Base-by-base conservation (phyloP, 2,888 invertebrate species). In the Patella caerulea region DNA sequence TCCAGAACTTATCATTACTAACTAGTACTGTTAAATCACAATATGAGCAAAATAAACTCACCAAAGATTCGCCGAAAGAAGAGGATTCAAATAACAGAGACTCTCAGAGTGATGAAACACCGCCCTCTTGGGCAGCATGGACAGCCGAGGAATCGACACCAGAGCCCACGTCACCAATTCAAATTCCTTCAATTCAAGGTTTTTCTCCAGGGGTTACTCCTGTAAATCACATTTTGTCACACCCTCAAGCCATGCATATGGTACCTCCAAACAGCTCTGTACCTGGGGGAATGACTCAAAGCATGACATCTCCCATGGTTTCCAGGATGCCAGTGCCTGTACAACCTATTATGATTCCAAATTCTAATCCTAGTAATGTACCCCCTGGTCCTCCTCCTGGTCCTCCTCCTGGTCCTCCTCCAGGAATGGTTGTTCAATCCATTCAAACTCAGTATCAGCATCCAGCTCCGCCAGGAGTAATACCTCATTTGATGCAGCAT, bases 1-100 rank as follows among this genome's bases (percentile, higher is more conserved):
- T 89, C 34, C 87, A 88, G 73, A 88, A 86, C 75, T 81, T 89
- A 69, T 84, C 87, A 4, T 78, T 88, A 72, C 80, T 89, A 69
- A 86, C 87, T 53, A 84, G 81, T 75, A 86, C 85, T 45, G 86
- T 86, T 19, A 87, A 88, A 75, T 81, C 79, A 29, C 86, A 87
- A 74, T 83, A 82, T 69, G 81, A 83, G 72, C 82, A 83, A 24
- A 78, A 72, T 24, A 72, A 65, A 19, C 34, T 53, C 71, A 71
- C 70, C 52, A 76, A 76, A 59, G 52, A 78, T 77, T 70, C 75
- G 19, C 34, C 76, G 69, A 71, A 78, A 14, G 24, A 56, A 12
- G 76, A 78, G 5, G 82, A 80, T 52, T 76, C 71, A 7, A 70
- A 75, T 14, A 34, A 72, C 3, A 54, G 73, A n/a, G 72, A 76